Percentiles rank a stretch among this genome's conserved stretches.
phyloP scores from a whole-genome alignment of 2,888 invertebrate genomes.

The Sphecodes monilicornis region DNA sequence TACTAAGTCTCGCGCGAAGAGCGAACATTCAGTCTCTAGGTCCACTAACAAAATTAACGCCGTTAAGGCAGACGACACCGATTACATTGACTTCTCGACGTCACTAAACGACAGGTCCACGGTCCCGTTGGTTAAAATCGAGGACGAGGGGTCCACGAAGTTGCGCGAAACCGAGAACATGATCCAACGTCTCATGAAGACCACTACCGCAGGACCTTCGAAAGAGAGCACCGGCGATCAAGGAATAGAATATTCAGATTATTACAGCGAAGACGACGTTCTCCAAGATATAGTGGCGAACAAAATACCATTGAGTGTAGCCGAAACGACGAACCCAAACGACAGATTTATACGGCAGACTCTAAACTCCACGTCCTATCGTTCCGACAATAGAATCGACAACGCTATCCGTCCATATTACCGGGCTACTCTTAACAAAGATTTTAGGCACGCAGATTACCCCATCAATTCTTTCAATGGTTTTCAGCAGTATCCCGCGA shows the following conservation, averaged over 20 bases:
- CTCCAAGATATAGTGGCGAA: constrained; percentile 44
- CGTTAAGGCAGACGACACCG: constrained; percentile 30
- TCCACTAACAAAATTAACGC: constrained; percentile 4
- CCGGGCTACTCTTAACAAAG: constrained; percentile 14
- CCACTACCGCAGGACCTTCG: constrained; percentile 63
- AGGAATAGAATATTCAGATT: constrained; percentile 69
- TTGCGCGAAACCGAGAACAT: constrained; percentile 35
- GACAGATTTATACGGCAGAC: constrained; percentile 63
- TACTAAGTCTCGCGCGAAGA: neutral
- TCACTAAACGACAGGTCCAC: neutral
- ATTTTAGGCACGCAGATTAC: constrained; percentile 27
- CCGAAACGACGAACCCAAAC: constrained; percentile 23
- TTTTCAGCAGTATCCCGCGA: constrained; percentile 35
- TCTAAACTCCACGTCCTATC: constrained; percentile 33
- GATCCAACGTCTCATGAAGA: constrained; percentile 61
- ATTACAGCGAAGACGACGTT: constrained; percentile 67
- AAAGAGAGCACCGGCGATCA: constrained; percentile 53
- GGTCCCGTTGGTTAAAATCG: neutral
- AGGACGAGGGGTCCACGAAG: neutral
- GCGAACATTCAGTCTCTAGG: neutral
- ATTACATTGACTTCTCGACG: constrained; percentile 44
- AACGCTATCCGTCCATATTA: constrained; percentile 14
- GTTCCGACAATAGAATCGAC: constrained; percentile 18
- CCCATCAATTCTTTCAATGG: constrained; percentile 25
- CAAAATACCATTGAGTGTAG: constrained; percentile 43